Evolutionary conservation across 2,888 invertebrate genomes (phyloP), one percentile per base, ranked within the genome.

Genomic region (Caenorhabditis sp.): DNA sequence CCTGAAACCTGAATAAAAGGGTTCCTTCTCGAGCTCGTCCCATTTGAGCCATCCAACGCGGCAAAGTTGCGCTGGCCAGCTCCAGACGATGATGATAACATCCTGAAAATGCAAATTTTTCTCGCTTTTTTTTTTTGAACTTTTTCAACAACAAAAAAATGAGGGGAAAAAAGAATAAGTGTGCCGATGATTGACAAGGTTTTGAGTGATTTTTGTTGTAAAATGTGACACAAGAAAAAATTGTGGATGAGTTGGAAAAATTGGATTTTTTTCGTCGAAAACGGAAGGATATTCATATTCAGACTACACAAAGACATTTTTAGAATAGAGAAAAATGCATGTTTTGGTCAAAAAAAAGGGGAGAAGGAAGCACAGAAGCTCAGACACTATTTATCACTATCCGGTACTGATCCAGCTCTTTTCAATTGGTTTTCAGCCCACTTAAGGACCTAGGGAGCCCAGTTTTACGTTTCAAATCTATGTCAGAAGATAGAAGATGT

Each of bases 41-140:
- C 74, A 64, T 74, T 70, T 21, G 69, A 67, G 0, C 70, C 70
- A 52, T 70, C 74, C 26, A 74, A 54, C n/a, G 68, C 64, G 36
- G 67, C 60, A 60, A 71, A 71, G 54, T 21, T 67, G 53, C 71
- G 65, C 10, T n/a, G n/a, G n/a, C n/a, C n/a, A n/a, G 31, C 31
- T 7, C 31, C 31, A 58, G 67, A 66, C 57, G 71, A 53, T 31
- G 67, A 71, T 21, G 71, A 71, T 20, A 67, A 27, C 67, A 67
- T 67, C 61, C 50, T 14, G 20, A 10, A 23, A 10, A 21, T 23
- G 4, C 27, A 8, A 36, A 8, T 10, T 8, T 52, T 8, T 7
- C 23, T 52, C 52, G 36, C 59, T 68, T 58, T 38, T 58, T 67
- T 53, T 52, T 58, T 57, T 38, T 58, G 25, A 56, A 56, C 14